Conservation (phyloP, 2,888 invertebrate genomes). For the Brachypalpus laphriformis region DNA sequence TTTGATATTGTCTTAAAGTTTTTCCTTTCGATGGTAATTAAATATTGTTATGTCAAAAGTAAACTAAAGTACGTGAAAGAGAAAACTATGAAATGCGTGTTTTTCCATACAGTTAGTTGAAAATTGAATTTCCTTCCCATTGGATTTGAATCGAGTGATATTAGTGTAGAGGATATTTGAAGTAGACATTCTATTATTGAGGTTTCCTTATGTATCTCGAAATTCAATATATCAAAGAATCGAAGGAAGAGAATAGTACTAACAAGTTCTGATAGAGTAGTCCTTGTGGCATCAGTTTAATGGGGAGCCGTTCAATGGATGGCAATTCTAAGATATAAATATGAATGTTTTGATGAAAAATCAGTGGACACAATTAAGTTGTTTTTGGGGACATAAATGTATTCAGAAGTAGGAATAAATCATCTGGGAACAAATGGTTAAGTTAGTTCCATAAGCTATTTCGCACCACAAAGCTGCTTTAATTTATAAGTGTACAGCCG, state of each 20-base stretch:
- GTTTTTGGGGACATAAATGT: not conserved
- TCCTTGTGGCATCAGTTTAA: not conserved
- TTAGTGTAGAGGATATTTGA: not conserved
- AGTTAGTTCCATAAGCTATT: too few relatives aligned
- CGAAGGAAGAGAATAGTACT: not conserved
- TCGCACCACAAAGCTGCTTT: too few relatives aligned
- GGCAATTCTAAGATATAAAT: not conserved
- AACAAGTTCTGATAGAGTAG: not conserved
- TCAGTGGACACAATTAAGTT: not conserved
- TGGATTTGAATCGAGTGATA: not conserved
- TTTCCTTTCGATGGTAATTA: not conserved
- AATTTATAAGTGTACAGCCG: too few relatives aligned
- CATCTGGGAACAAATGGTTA: too few relatives aligned
- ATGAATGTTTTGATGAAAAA: constrained; percentile 1
- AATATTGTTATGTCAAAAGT: not conserved
- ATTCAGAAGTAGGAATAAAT: not conserved
- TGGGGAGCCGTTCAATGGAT: not conserved
- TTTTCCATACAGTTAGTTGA: not conserved
- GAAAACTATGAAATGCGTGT: not conserved
- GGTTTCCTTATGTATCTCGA: not conserved
- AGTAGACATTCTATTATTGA: not conserved
- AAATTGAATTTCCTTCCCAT: constrained; percentile 2
- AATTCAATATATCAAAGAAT: not conserved
- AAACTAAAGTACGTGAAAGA: not conserved
- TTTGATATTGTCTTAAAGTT: constrained; percentile 12